Base-by-base conservation (phyloP, 2,113 vertebrate genomes). In the Ciconia stormi region DNA sequence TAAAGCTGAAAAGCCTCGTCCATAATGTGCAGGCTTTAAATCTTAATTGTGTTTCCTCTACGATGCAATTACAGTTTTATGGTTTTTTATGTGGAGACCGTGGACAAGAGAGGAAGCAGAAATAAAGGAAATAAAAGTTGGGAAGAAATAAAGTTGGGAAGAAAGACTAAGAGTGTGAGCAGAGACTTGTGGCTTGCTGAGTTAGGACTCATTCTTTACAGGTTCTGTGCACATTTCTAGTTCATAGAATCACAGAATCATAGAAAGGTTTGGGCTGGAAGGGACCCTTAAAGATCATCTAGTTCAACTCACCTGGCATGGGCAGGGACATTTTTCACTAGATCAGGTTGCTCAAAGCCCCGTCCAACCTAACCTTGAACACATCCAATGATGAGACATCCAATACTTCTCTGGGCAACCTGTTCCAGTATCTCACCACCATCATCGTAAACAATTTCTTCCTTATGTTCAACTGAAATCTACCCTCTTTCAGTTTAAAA, bases 61-160 rank as follows among this genome's bases (percentile, higher is more conserved):
- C 2, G 6, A 49, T 7, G 36, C 1, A n/a, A 22, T 9, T n/a
- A 15, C 1, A 40, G 16, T 49, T 47, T 62, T 22, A 34, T 3
- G 1, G 13, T 13, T 53, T 55, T 30, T 26, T 38, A 0, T 14
- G 17, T 29, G 47, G 44, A 32, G n/a, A 69, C 2, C 6, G 16
- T 44, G 9, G 9, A 55, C 15, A 77, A 72, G 13, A n/a, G 13
- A 36, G 26, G 34, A 67, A 62, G 22, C 21, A 90, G 34, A 93
- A 81, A 92, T 13, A 56, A 83, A 87, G 7, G 11, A 44, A 0
- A 0, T 30, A n/a, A 81, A 74, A 52, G 15, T 34, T 23, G 27
- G 13, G 22, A 78, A 71, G 27, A 46, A 70, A 40, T 30, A 81
- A 74, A 52, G 15, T 34, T 23, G 27, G 13, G 22, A 78, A 71